Base-by-base conservation (phyloP, 2,888 invertebrate genomes). In the Suillia variegata region DNA sequence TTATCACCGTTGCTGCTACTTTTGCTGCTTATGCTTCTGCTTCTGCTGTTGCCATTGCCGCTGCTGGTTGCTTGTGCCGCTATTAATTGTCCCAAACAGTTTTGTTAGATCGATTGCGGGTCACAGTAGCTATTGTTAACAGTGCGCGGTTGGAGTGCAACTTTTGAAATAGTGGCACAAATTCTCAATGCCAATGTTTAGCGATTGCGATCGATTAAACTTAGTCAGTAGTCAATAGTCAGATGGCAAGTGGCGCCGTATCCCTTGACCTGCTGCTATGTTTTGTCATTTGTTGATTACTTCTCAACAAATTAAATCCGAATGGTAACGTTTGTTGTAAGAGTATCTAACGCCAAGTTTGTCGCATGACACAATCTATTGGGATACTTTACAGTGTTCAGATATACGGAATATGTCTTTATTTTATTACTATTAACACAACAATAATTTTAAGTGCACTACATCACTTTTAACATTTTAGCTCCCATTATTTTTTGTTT, bases 171-270 rank as follows among this genome's bases (percentile, higher is more conserved):
- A 42, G 24, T 42, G 54, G 24, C 54, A 54, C 45, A 42, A 54
- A 42, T 54, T 54, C 54, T 54, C 54, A 54, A 54, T 54, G 54
- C 54, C 54, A 54, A 42, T 54, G 24, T 47, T 34, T 12, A 52
- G 34, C 24, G 45, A 54, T 54, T 50, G 38, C 26, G 42, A 59
- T 59, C 59, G 54, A 59, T 54, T 59, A 59, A 59, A 59, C 59
- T 50, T 48, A 18, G n/a, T 20, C 17, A 53, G 31, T 50, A 26
- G n/a, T 26, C 17, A 53, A 50, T 50, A 26, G n/a, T 26, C 15
- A n/a, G n/a, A 38, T n/a, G 31, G 6, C 6, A 22, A 13, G n/a
- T n/a, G n/a, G n/a, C n/a, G 22, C 50, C 18, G 17, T 31, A 31
- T 51, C 31, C 50, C 31, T 51, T 51, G 31, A 51, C 50, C 31